A percentile compares a stretch with the other conserved stretches of the same genome.
These are phyloP conservation scores for Tiliqua scincoides DNA, from an alignment of 2,113 vertebrate species.

Conservation along the genomic window DNA sequence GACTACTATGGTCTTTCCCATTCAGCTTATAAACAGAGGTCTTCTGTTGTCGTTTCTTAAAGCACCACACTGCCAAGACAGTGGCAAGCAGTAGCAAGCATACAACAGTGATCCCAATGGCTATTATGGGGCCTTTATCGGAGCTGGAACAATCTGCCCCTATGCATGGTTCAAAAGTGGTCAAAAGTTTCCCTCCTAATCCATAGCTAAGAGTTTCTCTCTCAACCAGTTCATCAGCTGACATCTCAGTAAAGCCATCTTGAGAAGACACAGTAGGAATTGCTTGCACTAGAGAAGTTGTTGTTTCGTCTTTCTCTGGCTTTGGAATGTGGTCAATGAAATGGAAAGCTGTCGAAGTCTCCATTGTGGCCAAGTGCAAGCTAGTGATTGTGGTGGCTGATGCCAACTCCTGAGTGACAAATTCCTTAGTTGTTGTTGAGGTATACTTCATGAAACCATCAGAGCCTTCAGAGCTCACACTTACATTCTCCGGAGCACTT, in stretches of 20 bases:
- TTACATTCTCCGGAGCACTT: constrained; percentile 63
- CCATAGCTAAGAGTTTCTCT: constrained; percentile 77
- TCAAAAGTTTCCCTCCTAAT: constrained; percentile 63
- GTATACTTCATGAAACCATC: constrained; percentile 33
- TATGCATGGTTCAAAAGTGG: constrained; percentile 73
- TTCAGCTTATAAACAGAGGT: constrained; percentile 93
- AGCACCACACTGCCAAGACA: constrained; percentile 85
- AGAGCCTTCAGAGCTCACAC: constrained; percentile 37
- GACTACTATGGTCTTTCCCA: constrained; percentile 83
- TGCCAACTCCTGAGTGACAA: constrained; percentile 39
- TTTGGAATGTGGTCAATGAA: constrained; percentile 43
- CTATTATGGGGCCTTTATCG: constrained; percentile 81
- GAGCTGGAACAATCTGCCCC: constrained; percentile 75
- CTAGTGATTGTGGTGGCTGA: constrained; percentile 41
- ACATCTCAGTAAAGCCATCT: constrained; percentile 59
- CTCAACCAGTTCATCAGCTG: constrained; percentile 64
- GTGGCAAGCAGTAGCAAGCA: constrained; percentile 77
- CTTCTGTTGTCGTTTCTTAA: constrained; percentile 87
- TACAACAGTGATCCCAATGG: constrained; percentile 82
- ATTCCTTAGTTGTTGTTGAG: constrained; percentile 48
- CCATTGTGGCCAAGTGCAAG: constrained; percentile 59
- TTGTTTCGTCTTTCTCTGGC: constrained; percentile 40
- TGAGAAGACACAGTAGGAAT: constrained; percentile 52
- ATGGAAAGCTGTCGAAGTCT: constrained; percentile 59
- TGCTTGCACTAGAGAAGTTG: constrained; percentile 22